Conservation (phyloP, 2,888 invertebrate species). For the Ariolimax columbianus region DNA sequence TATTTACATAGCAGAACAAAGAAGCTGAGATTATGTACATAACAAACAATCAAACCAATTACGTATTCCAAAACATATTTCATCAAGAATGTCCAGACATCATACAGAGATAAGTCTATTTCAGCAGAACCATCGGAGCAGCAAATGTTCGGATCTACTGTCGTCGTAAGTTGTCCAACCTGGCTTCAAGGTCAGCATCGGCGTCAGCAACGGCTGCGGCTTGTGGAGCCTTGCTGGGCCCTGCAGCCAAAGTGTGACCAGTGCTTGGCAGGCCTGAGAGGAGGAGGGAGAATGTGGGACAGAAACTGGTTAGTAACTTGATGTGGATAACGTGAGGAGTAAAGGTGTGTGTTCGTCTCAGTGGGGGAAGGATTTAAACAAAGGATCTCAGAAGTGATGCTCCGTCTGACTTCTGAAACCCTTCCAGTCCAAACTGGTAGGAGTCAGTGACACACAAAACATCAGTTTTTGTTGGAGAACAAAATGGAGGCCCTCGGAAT, state of each 20-base stretch:
- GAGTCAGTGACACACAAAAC: too few species aligned
- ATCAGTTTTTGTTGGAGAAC: too few species aligned
- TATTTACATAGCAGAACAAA: not conserved
- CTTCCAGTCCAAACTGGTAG: too few species aligned
- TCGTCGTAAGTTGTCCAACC: slow-evolving; percentile 94
- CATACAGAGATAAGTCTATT: not conserved
- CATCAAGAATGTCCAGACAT: not conserved
- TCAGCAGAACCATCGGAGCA: not conserved
- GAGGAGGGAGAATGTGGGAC: too few species aligned
- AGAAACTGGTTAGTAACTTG: not conserved
- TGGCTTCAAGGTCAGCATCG: slow-evolving; percentile 97
- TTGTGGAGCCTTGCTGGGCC: slow-evolving; percentile 63
- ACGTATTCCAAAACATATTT: too few species aligned
- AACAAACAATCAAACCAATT: not conserved
- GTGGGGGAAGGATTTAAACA: too few species aligned
- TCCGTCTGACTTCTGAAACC: too few species aligned
- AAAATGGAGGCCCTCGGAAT: too few species aligned
- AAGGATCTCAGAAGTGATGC: too few species aligned
- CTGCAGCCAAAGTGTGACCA: slow-evolving; percentile 60
- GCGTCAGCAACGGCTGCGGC: slow-evolving; percentile 81
- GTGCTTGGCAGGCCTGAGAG: slow-evolving; percentile 86
- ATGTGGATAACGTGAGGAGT: not conserved
- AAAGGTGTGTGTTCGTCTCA: too few species aligned
- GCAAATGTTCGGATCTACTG: slow-evolving; percentile 80
- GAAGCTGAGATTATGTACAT: not conserved